Conservation (phyloP, 2,113 vertebrate genomes). For the Ahaetulla prasina region DNA sequence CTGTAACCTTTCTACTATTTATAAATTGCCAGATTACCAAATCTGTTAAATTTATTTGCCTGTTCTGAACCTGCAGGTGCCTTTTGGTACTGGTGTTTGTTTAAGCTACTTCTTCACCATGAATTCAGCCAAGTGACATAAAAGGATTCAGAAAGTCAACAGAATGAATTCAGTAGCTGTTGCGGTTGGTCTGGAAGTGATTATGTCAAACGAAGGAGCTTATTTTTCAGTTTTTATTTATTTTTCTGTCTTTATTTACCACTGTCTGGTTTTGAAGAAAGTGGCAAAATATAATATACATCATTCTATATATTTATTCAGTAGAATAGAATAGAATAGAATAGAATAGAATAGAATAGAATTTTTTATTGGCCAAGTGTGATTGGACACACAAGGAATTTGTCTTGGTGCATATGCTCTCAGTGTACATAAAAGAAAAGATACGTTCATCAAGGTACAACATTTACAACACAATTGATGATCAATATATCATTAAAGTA, state of each 20-base stretch:
- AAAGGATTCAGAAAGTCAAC: slow-evolving; percentile 55
- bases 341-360: too few species aligned
- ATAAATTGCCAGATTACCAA: background rate
- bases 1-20: background rate
- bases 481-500: too few species aligned
- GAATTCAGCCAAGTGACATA: slow-evolving; percentile 39
- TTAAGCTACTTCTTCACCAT: slow-evolving; percentile 51
- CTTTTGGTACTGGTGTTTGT: slow-evolving; percentile 25
- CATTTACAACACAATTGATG: too few species aligned
- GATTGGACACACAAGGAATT: too few species aligned
- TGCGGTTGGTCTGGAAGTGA: slow-evolving; percentile 40
- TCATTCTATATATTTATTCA: background rate
- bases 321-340: too few species aligned
- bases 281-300: slow-evolving; percentile 7
- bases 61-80: background rate
- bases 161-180: slow-evolving; percentile 33
- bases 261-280: slow-evolving; percentile 46
- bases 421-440: too few species aligned
- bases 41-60: background rate
- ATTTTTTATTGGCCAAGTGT: too few species aligned
- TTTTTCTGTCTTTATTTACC: slow-evolving; percentile 26
- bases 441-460: too few species aligned
- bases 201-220: slow-evolving; percentile 35
- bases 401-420: too few species aligned
- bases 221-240: slow-evolving; percentile 34